Evolutionary conservation across 2,797 vertebrate species (phyloP), one percentile per base, ranked within the genome.

Genomic region (Muscicapa comitata): DNA sequence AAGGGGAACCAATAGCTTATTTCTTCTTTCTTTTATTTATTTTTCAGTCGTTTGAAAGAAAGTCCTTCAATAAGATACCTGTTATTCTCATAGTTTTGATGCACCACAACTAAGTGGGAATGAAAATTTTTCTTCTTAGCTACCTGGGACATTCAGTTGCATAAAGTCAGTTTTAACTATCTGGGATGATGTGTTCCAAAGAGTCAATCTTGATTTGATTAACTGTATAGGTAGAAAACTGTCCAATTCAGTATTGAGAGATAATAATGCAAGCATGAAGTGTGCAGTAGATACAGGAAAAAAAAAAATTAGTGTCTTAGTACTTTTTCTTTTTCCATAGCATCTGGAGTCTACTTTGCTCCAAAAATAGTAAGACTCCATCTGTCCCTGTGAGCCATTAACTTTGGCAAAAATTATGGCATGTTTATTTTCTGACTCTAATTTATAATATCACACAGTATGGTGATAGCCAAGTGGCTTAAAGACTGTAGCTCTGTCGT

Each of bases 401-500:
- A 42, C 17, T 72, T 58, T 62, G 31, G 28, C 35, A 90, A 88
- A 88, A 88, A 59, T 82, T 31, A 38, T 40, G 17, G 35, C 55
- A 33, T 19, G 12, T 11, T 17, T 28, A 23, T 63, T 17, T 79
- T 65, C 16, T 76, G 29, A 6, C 35, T 87, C 16, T 45, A 28
- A 42, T 72, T 68, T 85, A 35, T 47, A 20, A 25, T 54, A 17
- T 38, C 17, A 23, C 11, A n/a, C 9, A 31, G 12, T 26, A 13
- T 23, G 25, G 38, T 78, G 35, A 43, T 55, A 33, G 14, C 57
- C 54, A n/a, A 15, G 13, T 50, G 19, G 23, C 51, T 83, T 35
- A 25, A 19, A 8, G 3, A 38, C 26, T 73, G 42, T 66, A 68
- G 1, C 33, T 54, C 13, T 53, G 1, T 29, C 0, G 0, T 37